Percentiles rank a stretch among this genome's conserved stretches.
Evolutionary conservation across 2,113 vertebrate species (phyloP).

Genomic region (Spea multiplicata): DNA sequence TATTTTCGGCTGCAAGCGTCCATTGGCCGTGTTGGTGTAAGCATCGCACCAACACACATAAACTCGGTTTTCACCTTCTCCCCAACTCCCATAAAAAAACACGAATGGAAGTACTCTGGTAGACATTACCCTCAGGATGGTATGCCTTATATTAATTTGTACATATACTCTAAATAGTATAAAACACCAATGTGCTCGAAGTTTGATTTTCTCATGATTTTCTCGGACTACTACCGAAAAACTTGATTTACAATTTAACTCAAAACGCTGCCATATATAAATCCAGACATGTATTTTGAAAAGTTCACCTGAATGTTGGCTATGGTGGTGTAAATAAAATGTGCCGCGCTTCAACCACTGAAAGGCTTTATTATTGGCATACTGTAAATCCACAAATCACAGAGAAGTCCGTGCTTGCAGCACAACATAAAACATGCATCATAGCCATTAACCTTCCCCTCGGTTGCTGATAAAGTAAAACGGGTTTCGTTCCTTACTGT

Average conservation of each 20-base stretch:
- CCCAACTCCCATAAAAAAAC: too few species aligned
- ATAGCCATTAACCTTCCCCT: slow-evolving; percentile 65
- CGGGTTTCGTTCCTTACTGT: slow-evolving; percentile 62
- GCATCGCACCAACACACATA: too few species aligned
- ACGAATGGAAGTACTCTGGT: too few species aligned
- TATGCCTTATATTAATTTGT: too few species aligned
- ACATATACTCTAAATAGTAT: too few species aligned
- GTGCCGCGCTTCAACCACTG: slow-evolving; percentile 52
- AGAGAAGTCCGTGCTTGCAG: slow-evolving; percentile 59
- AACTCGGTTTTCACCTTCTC: too few species aligned
- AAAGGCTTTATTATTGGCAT: slow-evolving; percentile 54
- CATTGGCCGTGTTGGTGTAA: too few species aligned
- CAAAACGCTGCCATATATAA: background rate
- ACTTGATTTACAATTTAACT: background rate
- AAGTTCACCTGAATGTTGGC: slow-evolving; percentile 54
- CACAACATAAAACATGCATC: slow-evolving; percentile 62
- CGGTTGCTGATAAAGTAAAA: slow-evolving; percentile 69
- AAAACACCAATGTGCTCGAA: too few species aligned
- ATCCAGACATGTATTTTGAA: slow-evolving; percentile 1
- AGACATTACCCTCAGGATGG: too few species aligned
- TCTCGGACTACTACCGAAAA: background rate
- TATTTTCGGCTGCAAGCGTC: too few species aligned
- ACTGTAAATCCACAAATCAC: slow-evolving; percentile 57
- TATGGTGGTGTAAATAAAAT: slow-evolving; percentile 46
- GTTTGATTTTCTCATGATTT: too few species aligned